phyloP scores from a whole-genome alignment of 2,888 invertebrate genomes.

The Aleiodes alternator region DNA sequence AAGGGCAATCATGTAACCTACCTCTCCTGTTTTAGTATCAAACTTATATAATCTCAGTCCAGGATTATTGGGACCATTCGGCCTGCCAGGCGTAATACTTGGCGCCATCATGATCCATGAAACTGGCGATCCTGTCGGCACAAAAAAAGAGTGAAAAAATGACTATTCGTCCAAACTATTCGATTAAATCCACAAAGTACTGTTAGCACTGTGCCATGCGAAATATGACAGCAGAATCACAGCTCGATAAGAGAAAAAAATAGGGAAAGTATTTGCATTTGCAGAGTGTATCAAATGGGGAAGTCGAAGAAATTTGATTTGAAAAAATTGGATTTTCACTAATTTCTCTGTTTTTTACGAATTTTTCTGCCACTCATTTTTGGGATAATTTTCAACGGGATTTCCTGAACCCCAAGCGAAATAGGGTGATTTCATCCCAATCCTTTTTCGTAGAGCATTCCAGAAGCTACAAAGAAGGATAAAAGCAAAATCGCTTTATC shows the following conservation, averaged over 20 bases:
- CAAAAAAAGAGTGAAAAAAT: constrained; percentile 47
- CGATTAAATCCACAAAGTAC: constrained; percentile 8
- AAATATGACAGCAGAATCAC: neutral
- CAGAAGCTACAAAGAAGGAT: too few relatives aligned
- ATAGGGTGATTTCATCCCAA: too few relatives aligned
- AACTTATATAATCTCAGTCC: constrained; percentile 93
- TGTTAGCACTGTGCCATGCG: constrained; percentile 5
- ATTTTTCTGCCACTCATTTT: neutral
- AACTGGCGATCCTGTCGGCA: constrained; percentile 83
- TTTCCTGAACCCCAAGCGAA: too few relatives aligned
- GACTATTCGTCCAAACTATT: constrained; percentile 29
- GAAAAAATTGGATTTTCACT: neutral
- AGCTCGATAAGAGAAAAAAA: neutral
- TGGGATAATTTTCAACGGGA: too few relatives aligned
- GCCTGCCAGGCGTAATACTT: constrained; percentile 90
- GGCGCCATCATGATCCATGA: constrained; percentile 93
- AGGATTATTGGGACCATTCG: constrained; percentile 89
- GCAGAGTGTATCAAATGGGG: constrained; percentile 5
- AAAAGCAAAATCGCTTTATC: too few relatives aligned
- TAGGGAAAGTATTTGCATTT: constrained; percentile 10
- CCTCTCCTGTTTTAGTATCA: constrained; percentile 90
- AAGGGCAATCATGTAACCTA: constrained; percentile 69
- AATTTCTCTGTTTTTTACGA: neutral
- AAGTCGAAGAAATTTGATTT: neutral
- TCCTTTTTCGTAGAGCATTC: too few relatives aligned